These are phyloP conservation scores for Zenarchopterus dispar DNA, from an alignment of 2,797 vertebrate genomes.

Conservation along the genomic window DNA sequence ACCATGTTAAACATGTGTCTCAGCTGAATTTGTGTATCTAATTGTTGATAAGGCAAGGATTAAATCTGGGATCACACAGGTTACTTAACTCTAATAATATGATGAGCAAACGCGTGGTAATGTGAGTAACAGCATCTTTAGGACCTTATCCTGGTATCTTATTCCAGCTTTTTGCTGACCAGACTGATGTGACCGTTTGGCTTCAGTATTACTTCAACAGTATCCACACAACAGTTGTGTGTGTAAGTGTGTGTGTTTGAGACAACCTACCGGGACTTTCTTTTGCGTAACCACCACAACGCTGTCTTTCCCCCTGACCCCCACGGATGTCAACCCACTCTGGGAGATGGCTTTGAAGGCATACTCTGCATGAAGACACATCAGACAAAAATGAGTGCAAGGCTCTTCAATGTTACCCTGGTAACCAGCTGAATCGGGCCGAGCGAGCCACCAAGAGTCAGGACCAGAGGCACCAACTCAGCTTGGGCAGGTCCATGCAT, in stretches of 20 bases:
- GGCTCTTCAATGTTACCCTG: too few relatives aligned
- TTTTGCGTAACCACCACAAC: slow-evolving; percentile 83
- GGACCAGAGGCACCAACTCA: too few relatives aligned
- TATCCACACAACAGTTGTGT: slow-evolving; percentile 13
- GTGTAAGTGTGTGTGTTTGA: slow-evolving; percentile 19
- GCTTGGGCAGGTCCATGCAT: too few relatives aligned
- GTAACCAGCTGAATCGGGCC: too few relatives aligned
- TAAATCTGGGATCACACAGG: too few relatives aligned
- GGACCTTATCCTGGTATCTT: not conserved
- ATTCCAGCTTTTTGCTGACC: slow-evolving; percentile 24
- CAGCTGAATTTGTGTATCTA: too few relatives aligned
- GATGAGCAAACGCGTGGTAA: slow-evolving; percentile 17
- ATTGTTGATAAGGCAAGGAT: too few relatives aligned
- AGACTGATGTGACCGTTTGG: slow-evolving; percentile 25
- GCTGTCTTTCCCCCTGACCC: slow-evolving; percentile 77
- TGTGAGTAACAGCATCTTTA: slow-evolving; percentile 1
- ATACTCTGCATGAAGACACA: slow-evolving; percentile 72
- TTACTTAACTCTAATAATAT: too few relatives aligned
- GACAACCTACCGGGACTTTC: slow-evolving; percentile 81
- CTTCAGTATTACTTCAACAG: not conserved
- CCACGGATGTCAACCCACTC: slow-evolving; percentile 80
- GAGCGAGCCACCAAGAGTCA: too few relatives aligned
- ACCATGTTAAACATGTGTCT: too few relatives aligned
- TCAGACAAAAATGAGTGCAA: not conserved
- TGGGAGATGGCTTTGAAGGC: slow-evolving; percentile 86